Evolutionary conservation across 2,888 invertebrate species (phyloP).

Genomic region (Erebia aethiops): DNA sequence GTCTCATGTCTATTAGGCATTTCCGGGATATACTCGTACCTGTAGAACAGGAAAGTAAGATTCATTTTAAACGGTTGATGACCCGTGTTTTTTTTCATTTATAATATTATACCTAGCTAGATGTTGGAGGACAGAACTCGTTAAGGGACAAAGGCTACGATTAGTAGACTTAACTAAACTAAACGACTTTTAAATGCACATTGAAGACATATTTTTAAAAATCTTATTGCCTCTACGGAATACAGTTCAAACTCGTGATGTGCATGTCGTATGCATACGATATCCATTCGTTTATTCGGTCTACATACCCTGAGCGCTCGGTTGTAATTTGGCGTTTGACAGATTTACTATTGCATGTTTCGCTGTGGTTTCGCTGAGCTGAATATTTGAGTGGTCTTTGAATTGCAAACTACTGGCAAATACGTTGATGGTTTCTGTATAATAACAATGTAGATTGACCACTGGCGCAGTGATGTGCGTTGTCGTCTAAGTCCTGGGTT

Average conservation of each 20-base stretch:
- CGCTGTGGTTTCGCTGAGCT: slow-evolving; percentile 39
- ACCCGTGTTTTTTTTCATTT: no score
- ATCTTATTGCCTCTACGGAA: background rate
- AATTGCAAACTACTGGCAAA: slow-evolving; percentile 13
- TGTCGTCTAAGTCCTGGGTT: no score
- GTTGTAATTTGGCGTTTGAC: slow-evolving; percentile 68
- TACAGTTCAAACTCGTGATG: slow-evolving; percentile 7
- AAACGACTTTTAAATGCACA: background rate
- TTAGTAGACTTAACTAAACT: no score
- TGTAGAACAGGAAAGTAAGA: no score
- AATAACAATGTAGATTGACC: background rate
- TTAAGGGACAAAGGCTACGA: no score
- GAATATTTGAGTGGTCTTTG: slow-evolving; percentile 23
- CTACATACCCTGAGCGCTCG: slow-evolving; percentile 43
- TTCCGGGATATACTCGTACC: no score
- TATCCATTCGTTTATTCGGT: slow-evolving; percentile 1
- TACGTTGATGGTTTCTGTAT: background rate
- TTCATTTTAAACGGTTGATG: no score
- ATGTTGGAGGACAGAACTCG: no score
- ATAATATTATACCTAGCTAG: no score
- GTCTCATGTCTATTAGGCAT: no score
- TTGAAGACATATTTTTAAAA: background rate
- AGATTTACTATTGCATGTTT: slow-evolving; percentile 66
- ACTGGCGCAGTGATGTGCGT: background rate
- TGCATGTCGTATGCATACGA: slow-evolving; percentile 15